Evolutionary conservation across 2,888 invertebrate species (phyloP), one percentile per base, ranked within the genome.

Genomic region (Abrostola triplasia): DNA sequence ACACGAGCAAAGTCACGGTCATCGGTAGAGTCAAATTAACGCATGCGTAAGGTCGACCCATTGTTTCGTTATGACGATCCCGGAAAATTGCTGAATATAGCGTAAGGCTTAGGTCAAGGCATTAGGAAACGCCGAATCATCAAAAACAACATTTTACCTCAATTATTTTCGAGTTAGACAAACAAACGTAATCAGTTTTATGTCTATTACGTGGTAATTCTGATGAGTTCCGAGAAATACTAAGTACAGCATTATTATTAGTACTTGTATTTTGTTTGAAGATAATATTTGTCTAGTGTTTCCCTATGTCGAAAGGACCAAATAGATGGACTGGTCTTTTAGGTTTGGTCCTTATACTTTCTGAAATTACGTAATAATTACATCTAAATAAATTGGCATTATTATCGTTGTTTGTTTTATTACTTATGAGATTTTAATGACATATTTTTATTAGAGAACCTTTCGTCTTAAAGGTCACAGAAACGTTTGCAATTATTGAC

Each of bases 161-260:
- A 68, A 74, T 76, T 79, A 78, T 78, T 72, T 72, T 70, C 70
- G 58, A 73, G 64, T 78, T 76, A 72, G 61, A 54, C 58, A 35
- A 56, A 42, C 47, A 13, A 53, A 13, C 60, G 51, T 66, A 62
- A 70, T 73, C 36, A 41, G 64, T 10, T 53, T 73, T 53, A 47
- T 66, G 44, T 62, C 69, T 54, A 57, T 52, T 54, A 36, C n/a
- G 24, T 50, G 24, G 10, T n/a, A 10, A 65, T 60, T 36, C n/a
- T 24, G 44, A 12, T 0, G 13, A 40, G 24, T 2, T 24, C 24
- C 24, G 1, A 24, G 24, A 24, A 24, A 24, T 24, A 24, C 24
- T 24, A 24, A 24, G 24, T 24, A 24, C 24, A 24, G 24, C 24
- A 24, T 24, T 24, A 24, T 24, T 24, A 24, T 24, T 24, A 24